Evolutionary conservation across 2,888 invertebrate genomes (phyloP).

Genomic region (Drosophila affinis): DNA sequence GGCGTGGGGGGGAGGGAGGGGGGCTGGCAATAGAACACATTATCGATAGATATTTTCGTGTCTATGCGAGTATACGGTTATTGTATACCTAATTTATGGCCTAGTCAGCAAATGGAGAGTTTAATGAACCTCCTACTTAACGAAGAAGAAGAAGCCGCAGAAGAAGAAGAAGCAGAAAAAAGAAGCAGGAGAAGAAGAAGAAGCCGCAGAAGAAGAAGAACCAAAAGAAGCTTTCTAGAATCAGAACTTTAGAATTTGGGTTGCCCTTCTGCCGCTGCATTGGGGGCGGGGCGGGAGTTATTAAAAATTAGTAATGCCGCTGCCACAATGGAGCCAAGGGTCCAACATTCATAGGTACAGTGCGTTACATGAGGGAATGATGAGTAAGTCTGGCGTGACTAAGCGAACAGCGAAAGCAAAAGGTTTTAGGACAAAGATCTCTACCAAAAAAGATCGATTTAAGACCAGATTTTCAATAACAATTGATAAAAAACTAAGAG

Average conservation of each 20-base stretch:
- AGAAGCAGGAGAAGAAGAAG: background rate
- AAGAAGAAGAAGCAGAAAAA: too few relatives aligned
- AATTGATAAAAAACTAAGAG: background rate
- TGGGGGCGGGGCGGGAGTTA: constrained; percentile 11
- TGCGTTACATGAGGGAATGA: background rate
- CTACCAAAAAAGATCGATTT: too few relatives aligned
- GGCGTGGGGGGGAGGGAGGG: background rate
- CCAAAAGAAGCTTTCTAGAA: background rate
- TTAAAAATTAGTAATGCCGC: constrained; percentile 42
- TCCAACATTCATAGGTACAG: background rate
- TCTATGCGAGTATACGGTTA: background rate
- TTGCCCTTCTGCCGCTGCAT: constrained; percentile 20
- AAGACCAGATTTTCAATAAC: background rate
- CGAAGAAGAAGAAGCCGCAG: background rate
- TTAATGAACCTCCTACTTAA: constrained; percentile 66
- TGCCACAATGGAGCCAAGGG: constrained; percentile 13
- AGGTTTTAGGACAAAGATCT: too few relatives aligned
- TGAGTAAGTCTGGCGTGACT: constrained; percentile 12
- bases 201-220: background rate
- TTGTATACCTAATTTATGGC: constrained; percentile 45
- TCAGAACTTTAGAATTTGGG: constrained; percentile 34
- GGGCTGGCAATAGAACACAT: constrained; percentile 13
- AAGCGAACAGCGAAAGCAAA: background rate
- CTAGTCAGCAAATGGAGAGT: constrained; percentile 47
- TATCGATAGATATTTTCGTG: constrained; percentile 13